Conservation (phyloP, 2,113 vertebrate species). For the Syrrhaptes paradoxus region DNA sequence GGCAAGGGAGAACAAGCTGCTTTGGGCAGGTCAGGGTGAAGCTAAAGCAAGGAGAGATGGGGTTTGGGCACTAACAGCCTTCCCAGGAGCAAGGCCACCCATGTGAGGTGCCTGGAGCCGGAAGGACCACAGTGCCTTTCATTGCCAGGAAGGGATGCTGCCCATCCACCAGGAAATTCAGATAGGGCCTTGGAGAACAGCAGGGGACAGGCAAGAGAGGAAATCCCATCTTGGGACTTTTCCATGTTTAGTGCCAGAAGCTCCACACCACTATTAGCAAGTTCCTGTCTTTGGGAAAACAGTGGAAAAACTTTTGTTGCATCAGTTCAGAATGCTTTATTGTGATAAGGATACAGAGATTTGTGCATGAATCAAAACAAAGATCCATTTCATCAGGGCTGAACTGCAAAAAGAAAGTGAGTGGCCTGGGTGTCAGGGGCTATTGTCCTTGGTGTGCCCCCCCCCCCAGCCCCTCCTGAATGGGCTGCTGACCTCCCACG, state of each 20-base stretch:
- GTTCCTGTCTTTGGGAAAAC: neutral
- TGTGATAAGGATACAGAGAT: slow-evolving; percentile 37
- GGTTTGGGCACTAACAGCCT: neutral
- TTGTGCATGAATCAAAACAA: neutral
- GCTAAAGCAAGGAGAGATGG: neutral
- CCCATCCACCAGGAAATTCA: neutral
- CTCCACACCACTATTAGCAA: neutral
- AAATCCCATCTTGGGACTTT: slow-evolving; percentile 12
- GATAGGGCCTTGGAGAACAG: neutral
- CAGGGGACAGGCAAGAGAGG: neutral
- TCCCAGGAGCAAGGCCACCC: neutral
- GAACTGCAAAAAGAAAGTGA: neutral
- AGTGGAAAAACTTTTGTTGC: neutral
- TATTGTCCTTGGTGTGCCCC: neutral
- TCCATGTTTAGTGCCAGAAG: slow-evolving; percentile 22
- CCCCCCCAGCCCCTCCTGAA: neutral
- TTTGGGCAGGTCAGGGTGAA: neutral
- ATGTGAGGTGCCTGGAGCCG: neutral
- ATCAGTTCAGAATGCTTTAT: slow-evolving; percentile 38
- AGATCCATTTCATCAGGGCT: neutral
- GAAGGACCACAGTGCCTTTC: neutral
- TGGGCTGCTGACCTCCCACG: neutral
- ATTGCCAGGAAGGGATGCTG: neutral
- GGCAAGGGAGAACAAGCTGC: neutral
- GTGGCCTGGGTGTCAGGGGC: neutral